Conservation (phyloP, 2,888 invertebrate genomes). For the Tipula confusa region DNA sequence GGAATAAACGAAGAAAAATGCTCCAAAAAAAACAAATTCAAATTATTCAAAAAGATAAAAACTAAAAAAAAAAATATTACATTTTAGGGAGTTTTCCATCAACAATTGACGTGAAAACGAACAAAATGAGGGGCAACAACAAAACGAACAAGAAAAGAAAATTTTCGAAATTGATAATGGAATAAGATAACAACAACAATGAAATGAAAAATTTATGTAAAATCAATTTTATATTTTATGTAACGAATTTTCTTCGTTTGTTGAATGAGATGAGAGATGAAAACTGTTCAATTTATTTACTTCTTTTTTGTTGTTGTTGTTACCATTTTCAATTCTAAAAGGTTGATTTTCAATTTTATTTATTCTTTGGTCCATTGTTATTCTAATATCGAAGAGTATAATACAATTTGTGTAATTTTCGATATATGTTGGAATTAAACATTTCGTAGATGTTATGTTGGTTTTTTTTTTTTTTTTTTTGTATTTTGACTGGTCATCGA, state of each 20-base stretch:
- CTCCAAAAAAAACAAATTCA: too few relatives aligned
- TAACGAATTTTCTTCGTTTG: background rate
- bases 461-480: background rate
- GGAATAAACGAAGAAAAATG: too few relatives aligned
- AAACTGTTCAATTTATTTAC: constrained; percentile 7
- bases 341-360: background rate
- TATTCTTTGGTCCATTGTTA: background rate
- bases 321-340: background rate
- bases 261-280: background rate
- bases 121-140: background rate
- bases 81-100: background rate
- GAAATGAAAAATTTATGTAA: constrained; percentile 25
- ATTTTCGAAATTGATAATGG: background rate
- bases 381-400: background rate
- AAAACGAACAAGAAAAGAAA: background rate
- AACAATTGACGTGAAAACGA: background rate
- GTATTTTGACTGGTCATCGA: background rate
- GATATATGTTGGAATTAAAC: background rate
- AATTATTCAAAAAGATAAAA: too few relatives aligned
- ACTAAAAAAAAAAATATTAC: too few relatives aligned
- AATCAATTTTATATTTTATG: background rate
- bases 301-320: background rate
- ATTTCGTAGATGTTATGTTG: too few relatives aligned
- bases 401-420: background rate
- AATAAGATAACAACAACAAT: constrained; percentile 14